phyloP scores from a whole-genome alignment of 2,888 invertebrate genomes.

The Coecobrya sp. region DNA sequence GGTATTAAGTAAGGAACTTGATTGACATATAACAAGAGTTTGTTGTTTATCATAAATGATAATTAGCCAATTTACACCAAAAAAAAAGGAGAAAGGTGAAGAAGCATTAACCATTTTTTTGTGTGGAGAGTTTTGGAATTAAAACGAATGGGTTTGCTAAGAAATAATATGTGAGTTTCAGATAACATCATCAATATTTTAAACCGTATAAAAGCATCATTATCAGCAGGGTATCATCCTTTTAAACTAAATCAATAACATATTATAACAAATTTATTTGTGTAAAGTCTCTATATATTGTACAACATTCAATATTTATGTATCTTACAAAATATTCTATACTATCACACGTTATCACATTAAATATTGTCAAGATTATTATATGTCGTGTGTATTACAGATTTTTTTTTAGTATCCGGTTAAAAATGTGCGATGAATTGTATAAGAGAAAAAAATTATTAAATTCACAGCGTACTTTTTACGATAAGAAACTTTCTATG shows the following conservation, averaged over 20 bases:
- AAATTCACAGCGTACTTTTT: background rate
- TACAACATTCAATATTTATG: background rate
- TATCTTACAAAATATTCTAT: background rate
- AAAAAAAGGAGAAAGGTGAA: no score
- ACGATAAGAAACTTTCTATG: background rate
- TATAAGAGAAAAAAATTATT: no score
- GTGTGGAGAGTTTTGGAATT: no score
- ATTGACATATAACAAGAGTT: background rate
- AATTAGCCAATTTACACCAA: no score
- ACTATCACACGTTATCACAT: background rate
- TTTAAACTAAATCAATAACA: background rate
- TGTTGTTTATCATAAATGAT: no score
- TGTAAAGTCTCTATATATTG: background rate
- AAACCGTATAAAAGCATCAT: background rate
- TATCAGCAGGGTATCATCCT: constrained; percentile 17
- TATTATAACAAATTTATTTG: background rate
- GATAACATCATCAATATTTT: background rate
- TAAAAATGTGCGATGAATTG: no score
- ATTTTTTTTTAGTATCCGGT: no score
- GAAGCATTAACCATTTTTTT: no score
- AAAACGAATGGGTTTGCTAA: background rate
- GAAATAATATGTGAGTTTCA: background rate
- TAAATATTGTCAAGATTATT: background rate
- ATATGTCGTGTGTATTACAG: no score
- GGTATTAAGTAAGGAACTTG: background rate